Base-by-base conservation (phyloP, 37 sponge, comb jelly and placozoan species). In the Spongia lamella region DNA sequence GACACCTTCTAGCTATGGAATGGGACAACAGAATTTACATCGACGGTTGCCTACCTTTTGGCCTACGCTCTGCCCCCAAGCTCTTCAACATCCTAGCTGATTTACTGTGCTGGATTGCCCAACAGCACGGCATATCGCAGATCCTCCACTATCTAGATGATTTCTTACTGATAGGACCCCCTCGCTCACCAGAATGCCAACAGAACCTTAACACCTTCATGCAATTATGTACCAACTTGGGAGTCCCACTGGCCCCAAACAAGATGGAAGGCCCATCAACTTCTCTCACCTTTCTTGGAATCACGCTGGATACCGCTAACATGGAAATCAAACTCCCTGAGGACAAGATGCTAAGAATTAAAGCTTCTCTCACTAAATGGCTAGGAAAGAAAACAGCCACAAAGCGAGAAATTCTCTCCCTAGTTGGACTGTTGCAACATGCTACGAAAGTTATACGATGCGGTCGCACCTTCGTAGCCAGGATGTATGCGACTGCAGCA, bases 191-290 rank as follows among this genome's bases (percentile, higher is more conserved):
- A 67, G 68, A 67, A 38, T 67, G 68, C 47, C 17, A 17, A 50
- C 5, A 2, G 16, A 67, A 67, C 11, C 68, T 67, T 7, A 50
- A 67, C 49, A 17, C 22, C 24, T 20, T 67, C 1, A 2, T 67
- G 2, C 26, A 67, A 2, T 20, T 38, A 29, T 67, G 68, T 34
- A 3, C 22, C 3, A 5, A 26, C 5, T 24, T 67, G 47, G 68
- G 68, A 19, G 4, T 67, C 20, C 68, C 66, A 11, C 38, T 65
- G 38, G 35, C 31, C 17, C 9, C 17, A 22, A 14, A 73, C 7
- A 73, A 73, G 36, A 35, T 73, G 59, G 61, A 56, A 31, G 57
- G 75, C 19, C 75, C 75, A 20, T 75, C 9, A n/a, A n/a, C n/a
- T n/a, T n/a, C n/a, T n/a, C n/a, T n/a, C n/a, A n/a, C n/a, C n/a